A percentile compares a stretch with the other conserved stretches of the same genome.
Conservation (phyloP, 2,888 invertebrate species). For the Tolmerus cingulatus region DNA sequence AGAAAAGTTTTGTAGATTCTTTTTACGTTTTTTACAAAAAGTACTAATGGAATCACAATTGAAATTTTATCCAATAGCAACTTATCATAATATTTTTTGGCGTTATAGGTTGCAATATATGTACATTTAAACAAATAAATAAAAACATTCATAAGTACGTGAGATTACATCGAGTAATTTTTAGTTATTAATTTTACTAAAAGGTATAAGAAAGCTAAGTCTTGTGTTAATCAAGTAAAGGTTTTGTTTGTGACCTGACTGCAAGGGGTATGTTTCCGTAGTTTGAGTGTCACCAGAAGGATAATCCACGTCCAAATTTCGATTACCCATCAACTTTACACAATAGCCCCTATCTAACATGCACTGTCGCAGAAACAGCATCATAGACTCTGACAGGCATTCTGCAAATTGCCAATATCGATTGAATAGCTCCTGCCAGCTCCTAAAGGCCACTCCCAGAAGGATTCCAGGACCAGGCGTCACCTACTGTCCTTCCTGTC, state of each 20-base stretch:
- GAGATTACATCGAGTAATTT: too few species aligned
- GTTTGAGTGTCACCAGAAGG: neutral
- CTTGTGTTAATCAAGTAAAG: too few species aligned
- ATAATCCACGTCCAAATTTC: neutral
- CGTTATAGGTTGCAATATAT: too few species aligned
- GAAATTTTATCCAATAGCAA: too few species aligned
- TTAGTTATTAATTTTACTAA: too few species aligned
- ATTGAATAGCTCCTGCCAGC: neutral
- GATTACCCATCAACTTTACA: neutral
- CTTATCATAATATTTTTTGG: too few species aligned
- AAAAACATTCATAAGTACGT: too few species aligned
- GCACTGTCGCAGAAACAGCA: neutral
- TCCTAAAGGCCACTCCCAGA: neutral
- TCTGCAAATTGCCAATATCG: neutral
- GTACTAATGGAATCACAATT: too few species aligned
- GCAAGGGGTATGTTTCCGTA: neutral
- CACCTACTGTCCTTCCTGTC: constrained; percentile 12
- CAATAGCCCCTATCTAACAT: neutral
- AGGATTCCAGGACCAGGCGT: neutral
- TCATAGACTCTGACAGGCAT: neutral
- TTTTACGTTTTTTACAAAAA: too few species aligned
- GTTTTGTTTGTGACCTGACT: neutral
- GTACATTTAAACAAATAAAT: too few species aligned
- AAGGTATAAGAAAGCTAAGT: too few species aligned
- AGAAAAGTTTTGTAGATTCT: too few species aligned